A percentile compares a stretch with the other conserved stretches of the same genome.
Conservation (phyloP, 2,888 invertebrate genomes). For the Graphium colonna region DNA sequence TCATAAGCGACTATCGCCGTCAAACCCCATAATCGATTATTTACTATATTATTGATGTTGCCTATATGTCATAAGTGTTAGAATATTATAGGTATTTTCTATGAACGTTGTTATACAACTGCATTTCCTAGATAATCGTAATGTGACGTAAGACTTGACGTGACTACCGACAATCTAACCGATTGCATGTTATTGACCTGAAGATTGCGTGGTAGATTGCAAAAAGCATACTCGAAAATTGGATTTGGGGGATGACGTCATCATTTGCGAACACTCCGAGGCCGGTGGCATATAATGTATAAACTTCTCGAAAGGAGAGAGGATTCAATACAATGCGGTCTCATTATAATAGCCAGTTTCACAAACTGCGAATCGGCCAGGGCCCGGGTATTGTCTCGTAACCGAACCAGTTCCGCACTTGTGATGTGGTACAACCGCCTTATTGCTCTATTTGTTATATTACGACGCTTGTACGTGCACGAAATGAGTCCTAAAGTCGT, state of each 20-base stretch:
- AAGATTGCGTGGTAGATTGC: conserved; percentile 17
- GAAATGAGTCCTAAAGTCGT: conserved; percentile 47
- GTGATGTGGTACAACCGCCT: conserved; percentile 48
- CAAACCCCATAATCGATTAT: neutral
- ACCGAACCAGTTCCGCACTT: conserved; percentile 52
- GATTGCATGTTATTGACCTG: conserved; percentile 20
- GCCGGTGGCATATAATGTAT: neutral
- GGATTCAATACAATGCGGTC: conserved; percentile 25
- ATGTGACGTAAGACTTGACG: conserved; percentile 15
- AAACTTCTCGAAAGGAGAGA: conserved; percentile 14
- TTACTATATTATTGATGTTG: neutral
- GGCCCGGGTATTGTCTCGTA: conserved; percentile 51
- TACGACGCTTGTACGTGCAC: conserved; percentile 54
- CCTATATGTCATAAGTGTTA: too few relatives aligned
- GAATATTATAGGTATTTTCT: neutral
- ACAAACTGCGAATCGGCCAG: conserved; percentile 40
- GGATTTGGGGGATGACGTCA: neutral
- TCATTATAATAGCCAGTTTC: conserved; percentile 29
- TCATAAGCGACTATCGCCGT: too few relatives aligned
- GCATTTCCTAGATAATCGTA: conserved; percentile 7
- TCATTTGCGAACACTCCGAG: neutral
- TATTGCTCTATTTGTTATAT: conserved; percentile 63
- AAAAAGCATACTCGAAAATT: conserved; percentile 16
- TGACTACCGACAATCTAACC: conserved; percentile 15
- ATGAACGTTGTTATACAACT: conserved; percentile 1